Base-by-base conservation (phyloP, 2,888 invertebrate genomes). In the Epirrhoe tristata region DNA sequence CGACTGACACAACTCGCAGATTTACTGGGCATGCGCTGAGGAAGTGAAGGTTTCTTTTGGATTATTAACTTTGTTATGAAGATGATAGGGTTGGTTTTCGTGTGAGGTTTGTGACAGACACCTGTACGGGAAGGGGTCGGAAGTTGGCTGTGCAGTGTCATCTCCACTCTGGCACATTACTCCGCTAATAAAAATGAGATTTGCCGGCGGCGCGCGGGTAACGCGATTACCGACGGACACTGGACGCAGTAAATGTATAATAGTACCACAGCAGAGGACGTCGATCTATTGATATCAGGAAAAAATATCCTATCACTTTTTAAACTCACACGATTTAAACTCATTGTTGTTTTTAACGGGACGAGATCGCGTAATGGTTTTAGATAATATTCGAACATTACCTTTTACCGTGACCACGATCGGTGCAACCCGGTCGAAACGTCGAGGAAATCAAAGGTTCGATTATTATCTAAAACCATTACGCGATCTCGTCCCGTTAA, bases 71-170 rank as follows among this genome's bases (percentile, higher is more conserved):
- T 72, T 84, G 71, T 57, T 1, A 0, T 0, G 4, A 5, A 4
- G 5, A 0, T 3, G n/a, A 71, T 78, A 86, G 64, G 73, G 81
- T 74, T 60, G 69, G 64, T 53, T 74, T 77, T 77, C 0, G 56
- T 12, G 52, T 65, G 70, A 8, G 1, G 24, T 5, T 3, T 14
- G 16, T n/a, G 39, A 81, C 84, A 83, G 90, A 89, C 91, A 91
- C 91, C 91, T 91, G 91, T 91, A 85, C 83, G 86, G 81, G 81
- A 83, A 81, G 79, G 86, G 89, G 87, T 89, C 88, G 91, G 91
- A 91, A 91, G 90, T 90, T 85, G 84, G 85, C 85, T 88, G 87
- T 92, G 92, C 93, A 93, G 87, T 90, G 92, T 92, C 91, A 91
- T 90, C 92, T 89, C 90, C 89, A 90, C 90, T 89, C 84, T 84